Conservation (phyloP, 2,888 invertebrate species). For the Mycalesis mineus region DNA sequence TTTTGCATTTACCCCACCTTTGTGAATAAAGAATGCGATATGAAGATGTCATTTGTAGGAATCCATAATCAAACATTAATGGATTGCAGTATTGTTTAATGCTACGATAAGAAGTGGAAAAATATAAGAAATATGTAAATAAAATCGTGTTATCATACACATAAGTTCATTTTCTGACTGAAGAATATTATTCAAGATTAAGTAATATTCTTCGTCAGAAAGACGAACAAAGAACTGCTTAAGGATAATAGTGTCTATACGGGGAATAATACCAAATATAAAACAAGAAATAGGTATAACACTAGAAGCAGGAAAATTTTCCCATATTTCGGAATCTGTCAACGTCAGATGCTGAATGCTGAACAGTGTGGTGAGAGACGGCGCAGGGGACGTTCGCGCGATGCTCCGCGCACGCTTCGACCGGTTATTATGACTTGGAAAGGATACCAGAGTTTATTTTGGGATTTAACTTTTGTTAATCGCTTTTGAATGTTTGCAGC, state of each 20-base stretch:
- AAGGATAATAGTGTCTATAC: not conserved
- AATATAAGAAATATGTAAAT: too few relatives aligned
- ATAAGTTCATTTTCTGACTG: too few relatives aligned
- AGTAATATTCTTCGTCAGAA: not conserved
- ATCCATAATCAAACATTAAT: too few relatives aligned
- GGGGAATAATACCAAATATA: not conserved
- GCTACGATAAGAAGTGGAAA: too few relatives aligned
- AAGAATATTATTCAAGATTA: too few relatives aligned
- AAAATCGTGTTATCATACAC: too few relatives aligned
- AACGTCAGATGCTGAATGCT: slow-evolving; percentile 22
- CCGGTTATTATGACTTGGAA: slow-evolving; percentile 46
- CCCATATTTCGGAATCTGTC: slow-evolving; percentile 12
- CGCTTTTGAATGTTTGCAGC: slow-evolving; percentile 50
- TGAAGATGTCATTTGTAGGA: too few relatives aligned
- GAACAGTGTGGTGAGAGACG: slow-evolving; percentile 51
- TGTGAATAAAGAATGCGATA: too few relatives aligned
- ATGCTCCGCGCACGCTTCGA: slow-evolving; percentile 40
- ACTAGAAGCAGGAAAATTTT: slow-evolving; percentile 3
- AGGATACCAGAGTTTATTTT: slow-evolving; percentile 64
- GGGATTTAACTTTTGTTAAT: slow-evolving; percentile 53
- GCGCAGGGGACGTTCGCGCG: slow-evolving; percentile 45
- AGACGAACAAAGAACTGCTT: not conserved
- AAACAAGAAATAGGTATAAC: not conserved
- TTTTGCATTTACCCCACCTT: not conserved
- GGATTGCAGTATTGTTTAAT: too few relatives aligned